Percentiles rank a stretch among this genome's conserved stretches.
These are phyloP conservation scores for Serrognathus titanus DNA, from an alignment of 2,888 invertebrate genomes.

Conservation along the genomic window DNA sequence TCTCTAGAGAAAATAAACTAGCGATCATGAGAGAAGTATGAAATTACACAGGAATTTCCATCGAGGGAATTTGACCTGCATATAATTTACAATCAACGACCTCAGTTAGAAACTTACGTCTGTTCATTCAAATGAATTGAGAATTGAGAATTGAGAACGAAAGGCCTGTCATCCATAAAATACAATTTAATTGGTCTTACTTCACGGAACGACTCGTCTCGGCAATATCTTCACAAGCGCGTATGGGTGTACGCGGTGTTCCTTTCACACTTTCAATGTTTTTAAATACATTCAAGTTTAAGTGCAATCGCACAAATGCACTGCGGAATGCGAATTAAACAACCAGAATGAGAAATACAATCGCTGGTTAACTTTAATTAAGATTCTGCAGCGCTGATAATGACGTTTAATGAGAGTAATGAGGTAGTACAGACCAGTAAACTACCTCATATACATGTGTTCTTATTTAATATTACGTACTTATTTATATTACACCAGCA, in stretches of 20 bases:
- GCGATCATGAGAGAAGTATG: no score
- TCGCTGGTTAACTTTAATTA: constrained; percentile 10
- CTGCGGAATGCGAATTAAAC: not conserved
- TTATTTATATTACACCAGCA: no score
- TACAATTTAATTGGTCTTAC: constrained; percentile 2
- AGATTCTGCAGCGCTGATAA: constrained; percentile 8
- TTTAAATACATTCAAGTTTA: constrained; percentile 1
- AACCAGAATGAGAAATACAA: constrained; percentile 1
- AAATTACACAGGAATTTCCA: no score
- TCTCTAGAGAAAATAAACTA: no score
- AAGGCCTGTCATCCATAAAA: not conserved
- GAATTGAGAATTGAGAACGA: not conserved
- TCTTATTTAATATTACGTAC: no score
- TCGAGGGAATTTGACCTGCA: not conserved
- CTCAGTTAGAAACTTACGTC: not conserved
- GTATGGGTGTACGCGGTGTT: not conserved
- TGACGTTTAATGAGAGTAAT: constrained; percentile 6
- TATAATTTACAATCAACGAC: constrained; percentile 3
- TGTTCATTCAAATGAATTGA: not conserved
- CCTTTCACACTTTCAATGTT: constrained; percentile 6
- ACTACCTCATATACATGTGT: no score
- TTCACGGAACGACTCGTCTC: not conserved
- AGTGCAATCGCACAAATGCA: not conserved
- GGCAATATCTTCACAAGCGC: not conserved
- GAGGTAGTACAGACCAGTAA: not conserved